Percentiles rank a stretch among this genome's conserved stretches.
Conservation (phyloP, 2,888 invertebrate genomes). For the Kuschelorhynchus macadamiae region DNA sequence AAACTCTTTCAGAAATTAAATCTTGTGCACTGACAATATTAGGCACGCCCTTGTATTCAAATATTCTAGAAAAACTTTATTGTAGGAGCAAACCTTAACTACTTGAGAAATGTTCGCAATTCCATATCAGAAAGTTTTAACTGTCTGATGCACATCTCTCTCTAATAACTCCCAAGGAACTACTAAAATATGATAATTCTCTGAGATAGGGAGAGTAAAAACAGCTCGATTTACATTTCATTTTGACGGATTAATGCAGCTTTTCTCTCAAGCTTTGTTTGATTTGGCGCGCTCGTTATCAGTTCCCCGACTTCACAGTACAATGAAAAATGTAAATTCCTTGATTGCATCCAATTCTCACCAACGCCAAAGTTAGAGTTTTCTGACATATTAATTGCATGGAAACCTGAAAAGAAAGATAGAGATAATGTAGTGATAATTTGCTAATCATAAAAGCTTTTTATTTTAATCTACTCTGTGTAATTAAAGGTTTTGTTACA, state of each 20-base stretch:
- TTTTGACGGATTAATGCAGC: slow-evolving; percentile 43
- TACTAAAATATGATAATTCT: slow-evolving; percentile 43
- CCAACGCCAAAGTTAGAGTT: slow-evolving; percentile 3
- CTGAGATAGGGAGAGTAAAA: slow-evolving; percentile 31
- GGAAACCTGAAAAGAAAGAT: too few species aligned
- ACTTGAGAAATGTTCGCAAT: slow-evolving; percentile 15
- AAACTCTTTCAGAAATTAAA: too few species aligned
- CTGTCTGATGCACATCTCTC: slow-evolving; percentile 20
- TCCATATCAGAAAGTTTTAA: slow-evolving; percentile 21
- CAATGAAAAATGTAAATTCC: slow-evolving; percentile 47
- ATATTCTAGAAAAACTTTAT: too few species aligned
- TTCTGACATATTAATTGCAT: too few species aligned
- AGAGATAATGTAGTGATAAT: not conserved
- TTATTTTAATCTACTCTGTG: too few species aligned
- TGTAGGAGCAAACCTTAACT: too few species aligned
- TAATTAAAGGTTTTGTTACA: too few species aligned
- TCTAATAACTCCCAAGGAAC: slow-evolving; percentile 41
- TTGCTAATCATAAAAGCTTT: not conserved
- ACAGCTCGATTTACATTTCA: slow-evolving; percentile 47
- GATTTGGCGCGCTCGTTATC: slow-evolving; percentile 47
- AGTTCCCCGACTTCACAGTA: slow-evolving; percentile 32
- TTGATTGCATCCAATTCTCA: slow-evolving; percentile 35
- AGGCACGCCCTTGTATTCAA: too few species aligned
- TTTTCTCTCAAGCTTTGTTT: slow-evolving; percentile 39
- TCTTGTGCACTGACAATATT: too few species aligned